Evolutionary conservation across 2,113 vertebrate genomes (phyloP).

Genomic region (Corydoras sp.): DNA sequence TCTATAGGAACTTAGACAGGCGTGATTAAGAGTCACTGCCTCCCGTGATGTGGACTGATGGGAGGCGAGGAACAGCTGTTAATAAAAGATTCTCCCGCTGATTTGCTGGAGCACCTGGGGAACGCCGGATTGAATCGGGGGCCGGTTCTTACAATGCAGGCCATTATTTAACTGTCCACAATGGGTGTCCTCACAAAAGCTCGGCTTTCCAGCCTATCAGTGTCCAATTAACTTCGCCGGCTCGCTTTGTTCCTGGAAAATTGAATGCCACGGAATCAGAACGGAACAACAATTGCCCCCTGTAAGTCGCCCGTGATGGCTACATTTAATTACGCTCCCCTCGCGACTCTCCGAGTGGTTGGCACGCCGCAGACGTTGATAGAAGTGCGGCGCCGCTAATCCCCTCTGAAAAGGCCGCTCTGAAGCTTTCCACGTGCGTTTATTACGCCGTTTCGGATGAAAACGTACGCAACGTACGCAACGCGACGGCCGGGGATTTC

Average conservation of each 20-base stretch:
- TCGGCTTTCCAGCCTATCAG: constrained; percentile 29
- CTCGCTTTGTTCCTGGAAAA: constrained; percentile 41
- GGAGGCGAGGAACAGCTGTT: neutral
- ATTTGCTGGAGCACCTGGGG: constrained; percentile 27
- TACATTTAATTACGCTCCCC: constrained; percentile 42
- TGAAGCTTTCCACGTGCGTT: constrained; percentile 17
- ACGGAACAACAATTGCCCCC: constrained; percentile 24
- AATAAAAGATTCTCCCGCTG: constrained; percentile 26
- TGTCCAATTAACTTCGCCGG: constrained; percentile 47
- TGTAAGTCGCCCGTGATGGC: constrained; percentile 11
- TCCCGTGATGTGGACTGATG: neutral
- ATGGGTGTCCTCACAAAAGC: constrained; percentile 34
- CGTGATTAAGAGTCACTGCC: constrained; percentile 3
- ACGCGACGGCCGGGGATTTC: too few relatives aligned
- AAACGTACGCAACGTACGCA: too few relatives aligned
- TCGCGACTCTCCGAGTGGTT: constrained; percentile 14
- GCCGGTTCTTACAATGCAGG: constrained; percentile 30
- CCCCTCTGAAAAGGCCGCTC: constrained; percentile 6
- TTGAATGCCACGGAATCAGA: constrained; percentile 34
- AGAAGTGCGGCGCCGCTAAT: constrained; percentile 29
- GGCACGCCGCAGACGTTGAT: constrained; percentile 33
- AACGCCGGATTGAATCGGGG: constrained; percentile 38
- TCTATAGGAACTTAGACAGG: neutral
- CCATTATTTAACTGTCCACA: constrained; percentile 39
- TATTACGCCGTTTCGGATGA: neutral